Evolutionary conservation across 2,113 vertebrate genomes (phyloP).

Genomic region (Aviceda subcristata): DNA sequence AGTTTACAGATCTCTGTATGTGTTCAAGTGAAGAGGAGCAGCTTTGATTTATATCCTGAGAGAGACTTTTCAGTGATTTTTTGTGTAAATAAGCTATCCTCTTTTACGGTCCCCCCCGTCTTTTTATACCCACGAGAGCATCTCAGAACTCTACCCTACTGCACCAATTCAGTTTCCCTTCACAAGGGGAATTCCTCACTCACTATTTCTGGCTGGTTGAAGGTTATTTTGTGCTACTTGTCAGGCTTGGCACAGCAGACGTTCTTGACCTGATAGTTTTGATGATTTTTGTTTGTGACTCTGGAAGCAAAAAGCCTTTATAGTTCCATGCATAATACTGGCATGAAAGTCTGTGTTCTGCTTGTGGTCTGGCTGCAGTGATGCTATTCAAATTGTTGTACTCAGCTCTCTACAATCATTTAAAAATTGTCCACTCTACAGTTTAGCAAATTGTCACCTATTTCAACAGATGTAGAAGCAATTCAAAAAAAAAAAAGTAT

Average conservation of each 20-base stretch:
- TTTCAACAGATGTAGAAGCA: not conserved
- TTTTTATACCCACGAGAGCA: not conserved
- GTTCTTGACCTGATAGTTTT: not conserved
- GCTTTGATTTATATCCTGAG: not conserved
- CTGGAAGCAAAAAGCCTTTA: not conserved
- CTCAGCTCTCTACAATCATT: not conserved
- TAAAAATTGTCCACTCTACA: not conserved
- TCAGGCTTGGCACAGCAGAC: not conserved
- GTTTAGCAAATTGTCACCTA: not conserved
- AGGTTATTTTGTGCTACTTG: not conserved
- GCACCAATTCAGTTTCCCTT: not conserved
- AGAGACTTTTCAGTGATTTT: not conserved
- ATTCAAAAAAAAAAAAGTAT: not conserved
- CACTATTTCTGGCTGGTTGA: not conserved
- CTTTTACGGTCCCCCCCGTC: fast-evolving
- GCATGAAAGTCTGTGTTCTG: not conserved
- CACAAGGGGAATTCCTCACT: not conserved
- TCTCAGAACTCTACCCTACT: not conserved
- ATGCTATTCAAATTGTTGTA: not conserved
- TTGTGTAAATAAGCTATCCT: not conserved
- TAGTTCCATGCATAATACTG: not conserved
- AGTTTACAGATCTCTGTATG: not conserved
- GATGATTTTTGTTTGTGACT: not conserved
- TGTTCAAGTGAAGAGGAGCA: not conserved
- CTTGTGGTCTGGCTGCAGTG: not conserved